Conservation (phyloP, 2,113 vertebrate genomes). For the Hydropotes inermis region DNA sequence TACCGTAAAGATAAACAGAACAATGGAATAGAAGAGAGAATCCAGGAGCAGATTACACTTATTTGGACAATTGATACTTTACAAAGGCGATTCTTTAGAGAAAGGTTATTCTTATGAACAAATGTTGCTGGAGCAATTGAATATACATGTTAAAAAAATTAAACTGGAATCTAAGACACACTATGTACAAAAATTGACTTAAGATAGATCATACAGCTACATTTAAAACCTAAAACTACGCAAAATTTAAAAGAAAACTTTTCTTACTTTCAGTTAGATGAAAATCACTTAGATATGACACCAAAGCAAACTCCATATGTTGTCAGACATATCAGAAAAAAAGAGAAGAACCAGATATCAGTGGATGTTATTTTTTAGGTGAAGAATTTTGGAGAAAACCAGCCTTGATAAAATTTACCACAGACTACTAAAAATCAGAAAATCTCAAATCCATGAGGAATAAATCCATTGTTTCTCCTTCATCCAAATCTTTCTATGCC, state of each 20-base stretch:
- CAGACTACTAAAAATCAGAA: background rate
- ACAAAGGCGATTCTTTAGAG: background rate
- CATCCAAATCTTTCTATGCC: background rate
- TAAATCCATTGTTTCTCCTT: background rate
- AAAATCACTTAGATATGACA: background rate
- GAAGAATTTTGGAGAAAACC: background rate
- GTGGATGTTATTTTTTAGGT: background rate
- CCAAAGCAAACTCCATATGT: background rate
- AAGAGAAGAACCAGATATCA: background rate
- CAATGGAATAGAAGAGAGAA: background rate
- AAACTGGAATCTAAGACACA: background rate
- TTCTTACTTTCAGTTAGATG: background rate
- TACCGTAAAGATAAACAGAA: background rate
- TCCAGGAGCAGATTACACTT: background rate
- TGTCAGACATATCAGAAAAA: background rate
- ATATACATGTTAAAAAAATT: background rate
- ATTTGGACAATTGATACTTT: background rate
- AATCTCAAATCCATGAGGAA: background rate
- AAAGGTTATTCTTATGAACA: background rate
- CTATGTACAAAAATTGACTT: background rate
- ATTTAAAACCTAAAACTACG: background rate
- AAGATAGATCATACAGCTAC: background rate
- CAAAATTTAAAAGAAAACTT: background rate
- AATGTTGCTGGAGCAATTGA: background rate
- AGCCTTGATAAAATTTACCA: background rate